Conservation (phyloP, 2,888 invertebrate genomes). For the Camptogramma bilineatum region DNA sequence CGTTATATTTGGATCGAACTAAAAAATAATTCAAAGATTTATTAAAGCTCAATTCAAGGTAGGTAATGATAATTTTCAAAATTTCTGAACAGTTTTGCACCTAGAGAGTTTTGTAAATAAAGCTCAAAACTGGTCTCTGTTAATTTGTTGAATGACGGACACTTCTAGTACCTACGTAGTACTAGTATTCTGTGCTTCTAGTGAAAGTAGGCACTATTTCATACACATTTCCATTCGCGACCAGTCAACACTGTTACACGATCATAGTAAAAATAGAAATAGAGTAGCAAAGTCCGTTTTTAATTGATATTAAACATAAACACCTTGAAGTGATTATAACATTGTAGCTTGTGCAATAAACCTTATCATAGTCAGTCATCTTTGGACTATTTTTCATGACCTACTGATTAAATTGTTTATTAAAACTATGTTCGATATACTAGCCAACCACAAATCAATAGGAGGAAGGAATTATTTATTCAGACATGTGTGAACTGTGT, state of each 20-base stretch:
- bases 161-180: too few species aligned
- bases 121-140: neutral
- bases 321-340: constrained; percentile 6
- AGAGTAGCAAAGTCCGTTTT: neutral
- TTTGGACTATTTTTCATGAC: constrained; percentile 2
- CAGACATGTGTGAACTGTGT: too few species aligned
- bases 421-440: neutral
- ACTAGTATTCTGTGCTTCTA: neutral
- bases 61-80: neutral
- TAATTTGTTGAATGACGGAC: neutral
- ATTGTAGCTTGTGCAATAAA: constrained; percentile 17
- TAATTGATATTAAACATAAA: constrained; percentile 10
- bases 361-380: constrained; percentile 6
- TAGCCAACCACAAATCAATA: neutral
- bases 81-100: neutral
- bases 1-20: too few species aligned
- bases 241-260: neutral
- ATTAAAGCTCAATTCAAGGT: too few species aligned
- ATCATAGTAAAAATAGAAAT: neutral
- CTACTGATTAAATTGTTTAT: constrained; percentile 1
- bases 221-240: neutral
- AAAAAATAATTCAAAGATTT: neutral
- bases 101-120: neutral
- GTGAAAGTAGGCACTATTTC: neutral
- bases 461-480: too few species aligned